These are phyloP conservation scores for Lydus trimaculatus DNA, from an alignment of 2,888 invertebrate species.

Conservation along the genomic window DNA sequence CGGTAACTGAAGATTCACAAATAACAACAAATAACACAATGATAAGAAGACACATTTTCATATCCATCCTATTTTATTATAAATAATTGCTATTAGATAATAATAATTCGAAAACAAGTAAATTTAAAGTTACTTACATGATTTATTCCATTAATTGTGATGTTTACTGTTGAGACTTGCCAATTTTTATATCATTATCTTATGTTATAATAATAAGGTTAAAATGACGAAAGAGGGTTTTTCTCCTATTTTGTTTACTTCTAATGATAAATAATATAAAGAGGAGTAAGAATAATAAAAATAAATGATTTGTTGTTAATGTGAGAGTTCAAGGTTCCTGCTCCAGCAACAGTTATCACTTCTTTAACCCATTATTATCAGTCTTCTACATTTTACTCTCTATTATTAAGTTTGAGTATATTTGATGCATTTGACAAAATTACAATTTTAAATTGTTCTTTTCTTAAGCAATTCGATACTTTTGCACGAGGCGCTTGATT, in stretches of 20 bases:
- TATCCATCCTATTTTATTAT: not conserved
- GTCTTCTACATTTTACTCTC: too few species aligned
- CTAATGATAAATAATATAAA: not conserved
- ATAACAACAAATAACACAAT: not conserved
- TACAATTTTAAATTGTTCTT: too few species aligned
- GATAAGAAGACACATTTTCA: not conserved
- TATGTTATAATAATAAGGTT: not conserved
- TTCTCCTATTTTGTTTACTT: not conserved
- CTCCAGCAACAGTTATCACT: not conserved
- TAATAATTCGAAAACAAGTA: too few species aligned
- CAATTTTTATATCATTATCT: too few species aligned
- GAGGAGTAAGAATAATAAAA: not conserved
- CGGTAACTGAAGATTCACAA: conserved; percentile 3
- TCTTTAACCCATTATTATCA: not conserved
- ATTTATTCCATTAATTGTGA: not conserved
- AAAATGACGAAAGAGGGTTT: not conserved
- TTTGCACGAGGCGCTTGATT: too few species aligned
- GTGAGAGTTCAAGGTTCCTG: not conserved
- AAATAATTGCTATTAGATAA: too few species aligned
- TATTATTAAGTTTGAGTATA: too few species aligned
- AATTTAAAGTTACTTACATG: not conserved
- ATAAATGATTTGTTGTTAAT: not conserved
- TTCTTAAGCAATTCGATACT: too few species aligned
- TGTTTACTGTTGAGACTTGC: too few species aligned
- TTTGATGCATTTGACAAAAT: too few species aligned